These are phyloP conservation scores for Carlito syrichta DNA, from an alignment of 2,113 vertebrate genomes.

Conservation along the genomic window DNA sequence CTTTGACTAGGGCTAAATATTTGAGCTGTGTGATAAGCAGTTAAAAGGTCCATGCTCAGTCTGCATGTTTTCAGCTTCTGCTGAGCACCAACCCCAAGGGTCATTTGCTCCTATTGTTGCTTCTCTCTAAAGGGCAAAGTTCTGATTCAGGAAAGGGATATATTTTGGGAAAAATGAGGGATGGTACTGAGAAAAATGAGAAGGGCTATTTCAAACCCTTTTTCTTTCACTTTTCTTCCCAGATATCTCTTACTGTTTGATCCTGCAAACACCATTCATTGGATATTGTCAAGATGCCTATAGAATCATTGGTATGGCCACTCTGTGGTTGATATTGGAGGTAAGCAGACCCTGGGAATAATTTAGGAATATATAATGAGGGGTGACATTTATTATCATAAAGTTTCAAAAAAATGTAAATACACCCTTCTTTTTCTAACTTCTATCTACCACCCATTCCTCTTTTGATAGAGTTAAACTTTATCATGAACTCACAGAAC, in stretches of 20 bases:
- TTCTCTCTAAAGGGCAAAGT: neutral
- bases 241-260: neutral
- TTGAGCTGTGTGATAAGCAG: neutral
- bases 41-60: neutral
- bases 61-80: neutral
- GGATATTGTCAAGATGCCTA: neutral
- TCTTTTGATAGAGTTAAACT: neutral
- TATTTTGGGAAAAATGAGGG: neutral
- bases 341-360: neutral
- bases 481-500: neutral
- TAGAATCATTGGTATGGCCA: neutral
- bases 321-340: neutral
- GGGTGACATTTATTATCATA: neutral
- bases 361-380: neutral
- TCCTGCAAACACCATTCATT: neutral
- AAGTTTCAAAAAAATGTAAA: neutral
- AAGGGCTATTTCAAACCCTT: neutral
- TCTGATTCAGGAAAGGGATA: neutral
- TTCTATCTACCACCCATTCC: neutral
- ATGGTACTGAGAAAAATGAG: neutral
- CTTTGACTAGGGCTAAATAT: neutral
- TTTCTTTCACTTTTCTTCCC: neutral
- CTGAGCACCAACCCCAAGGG: neutral
- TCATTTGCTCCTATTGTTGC: neutral
- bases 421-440: neutral